These are phyloP conservation scores for Huso huso DNA, from an alignment of 2,797 vertebrate species.

Conservation along the genomic window DNA sequence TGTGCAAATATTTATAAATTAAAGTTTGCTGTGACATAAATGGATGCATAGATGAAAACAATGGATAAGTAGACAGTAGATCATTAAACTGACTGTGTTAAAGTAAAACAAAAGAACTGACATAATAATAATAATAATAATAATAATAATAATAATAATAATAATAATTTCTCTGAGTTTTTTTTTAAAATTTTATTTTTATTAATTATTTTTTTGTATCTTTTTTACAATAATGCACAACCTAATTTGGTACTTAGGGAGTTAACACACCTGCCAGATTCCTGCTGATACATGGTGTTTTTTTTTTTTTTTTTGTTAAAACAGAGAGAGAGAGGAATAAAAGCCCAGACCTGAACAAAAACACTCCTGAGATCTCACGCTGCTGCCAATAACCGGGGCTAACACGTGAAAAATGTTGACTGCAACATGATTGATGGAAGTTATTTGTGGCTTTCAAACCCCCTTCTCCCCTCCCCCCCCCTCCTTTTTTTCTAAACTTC, in stretches of 20 bases:
- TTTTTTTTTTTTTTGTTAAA: conserved; percentile 47
- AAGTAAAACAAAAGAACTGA: too few relatives aligned
- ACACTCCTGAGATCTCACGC: conserved; percentile 57
- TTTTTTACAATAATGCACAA: conserved; percentile 70
- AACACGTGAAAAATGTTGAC: conserved; percentile 73
- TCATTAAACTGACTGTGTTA: too few relatives aligned
- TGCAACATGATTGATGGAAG: conserved; percentile 74
- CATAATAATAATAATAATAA: conserved; percentile 47
- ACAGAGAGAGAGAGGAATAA: conserved; percentile 44
- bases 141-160: not conserved
- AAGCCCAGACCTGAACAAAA: conserved; percentile 47
- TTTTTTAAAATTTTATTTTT: too few relatives aligned
- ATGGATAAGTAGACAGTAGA: too few relatives aligned
- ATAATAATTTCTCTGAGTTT: conserved; percentile 34
- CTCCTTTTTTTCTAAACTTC: not conserved
- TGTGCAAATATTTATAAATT: too few relatives aligned
- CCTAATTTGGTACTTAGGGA: conserved; percentile 79
- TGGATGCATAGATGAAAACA: too few relatives aligned
- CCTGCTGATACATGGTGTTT: conserved; percentile 82
- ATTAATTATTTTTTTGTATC: too few relatives aligned
- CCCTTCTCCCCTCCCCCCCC: conserved; percentile 44
- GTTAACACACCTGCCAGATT: conserved; percentile 85
- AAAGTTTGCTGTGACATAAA: too few relatives aligned
- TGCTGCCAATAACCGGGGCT: conserved; percentile 75
- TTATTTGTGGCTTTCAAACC: conserved; percentile 71